Percentiles rank a stretch among this genome's conserved stretches.
phyloP scores from a whole-genome alignment of 92 coral and sea anemone genomes.

The Desmophyllum pertusum region DNA sequence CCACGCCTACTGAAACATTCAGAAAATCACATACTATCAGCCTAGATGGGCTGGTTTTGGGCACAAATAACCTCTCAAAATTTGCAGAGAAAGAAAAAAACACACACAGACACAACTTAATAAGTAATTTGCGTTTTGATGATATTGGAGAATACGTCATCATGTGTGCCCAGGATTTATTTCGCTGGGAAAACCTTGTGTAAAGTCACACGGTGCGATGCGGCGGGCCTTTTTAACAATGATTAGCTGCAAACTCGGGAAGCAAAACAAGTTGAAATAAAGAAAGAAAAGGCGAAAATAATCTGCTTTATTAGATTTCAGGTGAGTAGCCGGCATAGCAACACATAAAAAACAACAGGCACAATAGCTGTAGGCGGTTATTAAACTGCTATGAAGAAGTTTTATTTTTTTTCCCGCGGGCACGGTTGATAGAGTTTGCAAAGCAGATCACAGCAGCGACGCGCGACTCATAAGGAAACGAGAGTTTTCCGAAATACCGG shows the following conservation, averaged over 20 bases:
- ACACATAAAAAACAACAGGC: background rate
- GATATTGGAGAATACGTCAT: background rate
- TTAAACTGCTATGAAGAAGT: background rate
- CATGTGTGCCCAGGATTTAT: background rate
- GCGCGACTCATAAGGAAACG: background rate
- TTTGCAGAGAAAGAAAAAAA: background rate
- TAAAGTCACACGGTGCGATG: constrained; percentile 4
- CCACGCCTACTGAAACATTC: background rate
- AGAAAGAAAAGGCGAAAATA: background rate
- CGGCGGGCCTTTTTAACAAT: constrained; percentile 9
- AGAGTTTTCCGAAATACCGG: constrained; percentile 8
- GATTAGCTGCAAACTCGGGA: constrained; percentile 17
- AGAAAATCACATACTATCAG: no score
- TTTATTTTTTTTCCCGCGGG: background rate
- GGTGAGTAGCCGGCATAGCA: background rate
- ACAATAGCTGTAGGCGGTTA: background rate
- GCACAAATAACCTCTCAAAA: background rate
- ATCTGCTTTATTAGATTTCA: constrained; percentile 23
- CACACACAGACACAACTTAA: background rate
- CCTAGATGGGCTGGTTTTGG: background rate
- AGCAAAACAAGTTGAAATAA: constrained; percentile 35
- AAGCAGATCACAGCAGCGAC: background rate
- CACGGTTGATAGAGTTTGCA: background rate
- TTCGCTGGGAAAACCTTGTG: background rate
- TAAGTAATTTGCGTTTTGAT: no score